phyloP scores from a whole-genome alignment of 2,797 vertebrate genomes.

The Benthosema pterotum region DNA sequence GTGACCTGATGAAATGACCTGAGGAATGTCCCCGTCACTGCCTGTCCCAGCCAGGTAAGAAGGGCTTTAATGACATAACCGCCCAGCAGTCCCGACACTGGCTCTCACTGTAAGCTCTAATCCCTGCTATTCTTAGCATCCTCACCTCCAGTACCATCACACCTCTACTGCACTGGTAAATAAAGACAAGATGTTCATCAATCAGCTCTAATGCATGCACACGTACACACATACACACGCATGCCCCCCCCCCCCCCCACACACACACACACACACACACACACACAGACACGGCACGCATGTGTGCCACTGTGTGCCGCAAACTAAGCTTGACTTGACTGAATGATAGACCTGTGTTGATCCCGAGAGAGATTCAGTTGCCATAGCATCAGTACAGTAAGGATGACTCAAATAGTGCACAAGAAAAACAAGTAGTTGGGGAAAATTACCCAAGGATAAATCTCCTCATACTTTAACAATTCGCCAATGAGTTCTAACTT shows the following conservation, averaged over 20 bases:
- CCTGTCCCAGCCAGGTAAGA: constrained; percentile 31
- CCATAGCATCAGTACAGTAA: no score
- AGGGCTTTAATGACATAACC: constrained; percentile 73
- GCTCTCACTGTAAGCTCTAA: constrained; percentile 80
- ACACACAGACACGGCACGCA: constrained; percentile 6
- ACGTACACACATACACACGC: constrained; percentile 2
- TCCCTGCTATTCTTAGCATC: constrained; percentile 76
- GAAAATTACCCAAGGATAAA: no score
- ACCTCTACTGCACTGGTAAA: constrained; percentile 33
- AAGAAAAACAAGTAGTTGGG: no score
- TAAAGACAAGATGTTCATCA: constrained; percentile 41
- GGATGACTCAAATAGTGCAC: no score
- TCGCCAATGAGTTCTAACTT: no score
- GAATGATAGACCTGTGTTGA: no score
- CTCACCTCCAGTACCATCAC: constrained; percentile 39
- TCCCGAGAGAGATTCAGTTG: no score
- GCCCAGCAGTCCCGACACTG: constrained; percentile 48
- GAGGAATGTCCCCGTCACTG: background rate
- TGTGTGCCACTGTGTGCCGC: no score
- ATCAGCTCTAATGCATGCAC: constrained; percentile 16
- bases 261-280: constrained; percentile 7
- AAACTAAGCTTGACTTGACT: no score
- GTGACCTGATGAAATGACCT: constrained; percentile 1
- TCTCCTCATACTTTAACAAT: no score
- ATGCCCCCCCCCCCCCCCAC: background rate